phyloP scores from a whole-genome alignment of 2,113 vertebrate species.

The Orientallactaga bullata region DNA sequence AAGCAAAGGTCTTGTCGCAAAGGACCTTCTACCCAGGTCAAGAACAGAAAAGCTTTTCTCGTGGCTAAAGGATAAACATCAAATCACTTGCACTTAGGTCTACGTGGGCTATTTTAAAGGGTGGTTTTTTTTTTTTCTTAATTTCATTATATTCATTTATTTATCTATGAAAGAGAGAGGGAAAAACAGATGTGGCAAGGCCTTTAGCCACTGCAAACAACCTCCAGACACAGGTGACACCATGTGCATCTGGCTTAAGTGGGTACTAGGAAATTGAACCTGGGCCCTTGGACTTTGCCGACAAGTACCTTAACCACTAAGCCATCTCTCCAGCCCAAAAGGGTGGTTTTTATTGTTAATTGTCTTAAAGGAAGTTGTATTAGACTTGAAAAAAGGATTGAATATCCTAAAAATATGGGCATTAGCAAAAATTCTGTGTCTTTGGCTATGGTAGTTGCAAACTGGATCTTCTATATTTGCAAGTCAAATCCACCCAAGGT shows the following conservation, averaged over 20 bases:
- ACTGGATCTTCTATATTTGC: conserved; percentile 66
- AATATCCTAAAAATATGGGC: conserved; percentile 14
- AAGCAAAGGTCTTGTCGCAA: neutral
- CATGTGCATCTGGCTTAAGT: too few relatives aligned
- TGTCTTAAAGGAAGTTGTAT: conserved; percentile 26
- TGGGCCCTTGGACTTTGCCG: too few relatives aligned
- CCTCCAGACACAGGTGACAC: too few relatives aligned
- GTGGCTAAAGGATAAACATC: neutral
- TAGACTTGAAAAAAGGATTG: conserved; percentile 56
- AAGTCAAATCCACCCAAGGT: conserved; percentile 76
- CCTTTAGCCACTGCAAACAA: too few relatives aligned
- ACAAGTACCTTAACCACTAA: too few relatives aligned
- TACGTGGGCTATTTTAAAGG: neutral
- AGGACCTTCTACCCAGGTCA: too few relatives aligned
- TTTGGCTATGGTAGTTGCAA: conserved; percentile 53
- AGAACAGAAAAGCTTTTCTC: neutral
- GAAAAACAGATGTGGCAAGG: too few relatives aligned
- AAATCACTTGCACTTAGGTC: neutral
- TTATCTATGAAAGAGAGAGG: too few relatives aligned
- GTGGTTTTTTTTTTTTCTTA: neutral
- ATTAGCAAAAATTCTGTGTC: neutral
- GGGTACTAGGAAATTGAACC: too few relatives aligned
- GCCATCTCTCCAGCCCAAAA: too few relatives aligned
- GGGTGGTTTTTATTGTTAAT: neutral
- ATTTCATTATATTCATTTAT: too few relatives aligned